Evolutionary conservation across 2,797 vertebrate species (phyloP).

Genomic region (Yasuhikotakia modesta): DNA sequence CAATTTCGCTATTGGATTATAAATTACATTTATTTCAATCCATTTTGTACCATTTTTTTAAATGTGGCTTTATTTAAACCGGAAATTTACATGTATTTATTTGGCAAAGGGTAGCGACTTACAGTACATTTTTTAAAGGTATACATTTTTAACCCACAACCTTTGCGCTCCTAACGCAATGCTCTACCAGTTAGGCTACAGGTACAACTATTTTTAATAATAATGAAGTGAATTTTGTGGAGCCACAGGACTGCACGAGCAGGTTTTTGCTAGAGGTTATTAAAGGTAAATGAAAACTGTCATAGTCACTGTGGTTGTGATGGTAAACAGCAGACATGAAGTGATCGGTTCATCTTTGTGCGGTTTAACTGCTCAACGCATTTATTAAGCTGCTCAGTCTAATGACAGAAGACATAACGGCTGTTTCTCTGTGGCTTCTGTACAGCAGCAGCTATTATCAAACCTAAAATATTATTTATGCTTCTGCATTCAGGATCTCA

Average conservation of each 20-base stretch:
- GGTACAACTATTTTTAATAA: too few relatives aligned
- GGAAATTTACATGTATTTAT: too few relatives aligned
- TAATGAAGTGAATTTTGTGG: conserved; percentile 5
- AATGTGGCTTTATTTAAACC: too few relatives aligned
- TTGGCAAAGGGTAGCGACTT: too few relatives aligned
- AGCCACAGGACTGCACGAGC: conserved; percentile 16
- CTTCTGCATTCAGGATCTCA: background rate
- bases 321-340: conserved; percentile 64
- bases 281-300: conserved; percentile 70
- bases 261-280: conserved; percentile 68
- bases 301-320: conserved; percentile 70
- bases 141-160: too few relatives aligned
- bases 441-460: background rate
- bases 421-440: conserved; percentile 39
- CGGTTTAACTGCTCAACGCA: conserved; percentile 65
- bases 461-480: background rate
- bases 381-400: conserved; percentile 42
- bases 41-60: too few relatives aligned
- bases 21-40: too few relatives aligned
- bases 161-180: too few relatives aligned
- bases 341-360: conserved; percentile 72
- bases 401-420: conserved; percentile 21
- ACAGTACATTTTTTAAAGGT: too few relatives aligned
- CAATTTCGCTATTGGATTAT: too few relatives aligned
- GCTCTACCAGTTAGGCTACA: too few relatives aligned